Evolutionary conservation across 1,140 invertebrate species (phyloP).

Genomic region (Megalopta genalis): DNA sequence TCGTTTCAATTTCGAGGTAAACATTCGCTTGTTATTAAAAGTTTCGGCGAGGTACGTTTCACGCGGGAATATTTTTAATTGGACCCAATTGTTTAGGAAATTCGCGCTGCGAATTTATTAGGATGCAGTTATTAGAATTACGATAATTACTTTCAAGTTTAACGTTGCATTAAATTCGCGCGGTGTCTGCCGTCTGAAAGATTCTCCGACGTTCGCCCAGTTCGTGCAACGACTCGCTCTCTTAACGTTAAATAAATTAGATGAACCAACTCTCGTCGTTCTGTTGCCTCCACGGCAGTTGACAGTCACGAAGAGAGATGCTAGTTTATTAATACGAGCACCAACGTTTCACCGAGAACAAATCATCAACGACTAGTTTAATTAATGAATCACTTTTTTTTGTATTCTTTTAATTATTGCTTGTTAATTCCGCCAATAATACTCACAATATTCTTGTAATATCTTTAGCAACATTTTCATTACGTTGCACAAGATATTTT

Average conservation of each 20-base stretch:
- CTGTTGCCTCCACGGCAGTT: no score
- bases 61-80: neutral
- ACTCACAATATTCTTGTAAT: no score
- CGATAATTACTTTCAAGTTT: constrained; percentile 14
- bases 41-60: neutral
- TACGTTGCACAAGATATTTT: no score
- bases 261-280: no score
- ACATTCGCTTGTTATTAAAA: neutral
- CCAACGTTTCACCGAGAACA: no score
- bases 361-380: no score
- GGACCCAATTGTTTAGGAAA: neutral
- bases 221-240: neutral
- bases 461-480: no score
- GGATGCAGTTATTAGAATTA: constrained; percentile 2
- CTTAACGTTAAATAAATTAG: neutral
- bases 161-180: constrained; percentile 13
- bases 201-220: neutral
- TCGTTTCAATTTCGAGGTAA: neutral
- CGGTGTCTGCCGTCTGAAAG: neutral
- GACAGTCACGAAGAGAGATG: no score
- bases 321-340: no score
- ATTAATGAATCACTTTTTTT: no score
- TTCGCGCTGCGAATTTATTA: neutral
- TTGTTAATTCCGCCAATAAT: no score
- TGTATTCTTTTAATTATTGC: no score